phyloP scores from a whole-genome alignment of 1,140 invertebrate species.

The Aricia agestis region DNA sequence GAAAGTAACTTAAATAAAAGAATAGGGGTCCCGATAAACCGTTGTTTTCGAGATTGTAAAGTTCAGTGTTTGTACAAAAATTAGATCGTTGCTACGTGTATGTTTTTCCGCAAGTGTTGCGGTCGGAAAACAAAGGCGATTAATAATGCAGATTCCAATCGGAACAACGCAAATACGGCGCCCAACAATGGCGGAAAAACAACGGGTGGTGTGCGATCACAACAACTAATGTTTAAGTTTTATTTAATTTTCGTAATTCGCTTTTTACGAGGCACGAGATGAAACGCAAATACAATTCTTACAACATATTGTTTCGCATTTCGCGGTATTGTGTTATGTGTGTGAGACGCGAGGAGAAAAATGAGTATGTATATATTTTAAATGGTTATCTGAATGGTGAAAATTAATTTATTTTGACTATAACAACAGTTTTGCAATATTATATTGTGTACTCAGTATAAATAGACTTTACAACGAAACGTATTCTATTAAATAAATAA shows the following conservation, averaged over 20 bases:
- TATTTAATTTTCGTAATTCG: constrained; percentile 6
- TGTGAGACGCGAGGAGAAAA: no score
- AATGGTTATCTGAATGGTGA: no score
- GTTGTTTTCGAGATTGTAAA: background rate
- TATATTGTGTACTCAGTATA: no score
- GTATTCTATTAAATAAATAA: background rate
- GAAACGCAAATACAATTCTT: no score
- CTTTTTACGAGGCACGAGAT: background rate
- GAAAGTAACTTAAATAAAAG: no score
- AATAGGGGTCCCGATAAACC: no score
- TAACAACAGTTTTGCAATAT: no score
- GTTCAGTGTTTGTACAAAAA: background rate
- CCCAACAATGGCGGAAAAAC: constrained; percentile 37
- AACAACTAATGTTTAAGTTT: background rate
- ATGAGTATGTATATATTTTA: no score
- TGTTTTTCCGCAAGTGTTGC: constrained; percentile 66
- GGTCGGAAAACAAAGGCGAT: constrained; percentile 72
- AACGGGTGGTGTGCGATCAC: constrained; percentile 18
- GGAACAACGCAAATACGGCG: constrained; percentile 70
- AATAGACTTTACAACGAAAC: no score
- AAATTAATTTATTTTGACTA: no score
- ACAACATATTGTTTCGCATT: no score
- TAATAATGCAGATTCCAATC: constrained; percentile 78
- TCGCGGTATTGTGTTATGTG: no score
- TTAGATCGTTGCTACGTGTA: constrained; percentile 26